These are phyloP conservation scores for Menidia beryllina DNA, from an alignment of 2,113 vertebrate species.

Conservation along the genomic window DNA sequence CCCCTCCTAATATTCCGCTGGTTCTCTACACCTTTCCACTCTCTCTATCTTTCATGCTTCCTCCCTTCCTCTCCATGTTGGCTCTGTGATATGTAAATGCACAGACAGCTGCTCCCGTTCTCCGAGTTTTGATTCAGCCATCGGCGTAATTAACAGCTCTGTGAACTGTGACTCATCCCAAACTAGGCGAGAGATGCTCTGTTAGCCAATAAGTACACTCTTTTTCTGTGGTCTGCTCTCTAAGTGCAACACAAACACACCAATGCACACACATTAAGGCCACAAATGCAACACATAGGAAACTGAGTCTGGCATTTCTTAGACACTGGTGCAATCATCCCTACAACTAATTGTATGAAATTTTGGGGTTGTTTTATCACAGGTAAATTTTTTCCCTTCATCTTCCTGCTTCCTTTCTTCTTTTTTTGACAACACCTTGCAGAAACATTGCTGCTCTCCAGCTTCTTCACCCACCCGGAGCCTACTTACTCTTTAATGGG, in stretches of 20 bases:
- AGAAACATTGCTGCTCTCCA: conserved; percentile 49
- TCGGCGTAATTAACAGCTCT: conserved; percentile 78
- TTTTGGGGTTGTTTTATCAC: conserved; percentile 17
- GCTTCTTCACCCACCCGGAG: conserved; percentile 35
- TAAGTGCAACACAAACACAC: conserved; percentile 7
- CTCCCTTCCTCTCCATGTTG: conserved; percentile 54
- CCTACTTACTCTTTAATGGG: conserved; percentile 71
- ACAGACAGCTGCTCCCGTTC: conserved; percentile 80
- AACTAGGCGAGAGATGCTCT: conserved; percentile 74
- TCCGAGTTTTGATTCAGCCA: conserved; percentile 74
- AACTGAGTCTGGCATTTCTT: conserved; percentile 16
- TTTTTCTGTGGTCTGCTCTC: conserved; percentile 13
- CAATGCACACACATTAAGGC: not conserved
- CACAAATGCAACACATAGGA: not conserved
- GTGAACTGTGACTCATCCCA: conserved; percentile 75
- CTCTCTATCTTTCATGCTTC: conserved; percentile 45
- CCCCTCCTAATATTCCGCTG: conserved; percentile 25
- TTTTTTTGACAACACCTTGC: conserved; percentile 32
- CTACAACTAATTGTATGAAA: conserved; percentile 13
- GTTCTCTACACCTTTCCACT: conserved; percentile 29
- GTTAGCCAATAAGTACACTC: conserved; percentile 57
- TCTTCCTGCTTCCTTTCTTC: conserved; percentile 22
- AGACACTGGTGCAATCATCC: conserved; percentile 9
- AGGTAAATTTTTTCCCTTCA: conserved; percentile 16
- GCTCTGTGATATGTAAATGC: conserved; percentile 81